phyloP scores from a whole-genome alignment of 2,797 vertebrate genomes.

The Smutsia gigantea region DNA sequence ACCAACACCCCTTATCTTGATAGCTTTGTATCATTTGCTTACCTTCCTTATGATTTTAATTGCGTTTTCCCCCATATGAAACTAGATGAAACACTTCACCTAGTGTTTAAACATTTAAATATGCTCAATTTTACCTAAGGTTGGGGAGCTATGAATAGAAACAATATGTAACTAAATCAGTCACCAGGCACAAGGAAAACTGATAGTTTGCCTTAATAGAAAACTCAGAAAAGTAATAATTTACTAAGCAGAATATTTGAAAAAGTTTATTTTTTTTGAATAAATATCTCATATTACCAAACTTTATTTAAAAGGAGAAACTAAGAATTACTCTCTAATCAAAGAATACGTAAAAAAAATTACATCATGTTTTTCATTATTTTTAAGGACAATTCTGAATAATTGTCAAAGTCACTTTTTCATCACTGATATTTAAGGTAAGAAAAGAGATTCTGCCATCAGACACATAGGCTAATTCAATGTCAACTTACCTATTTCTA shows the following conservation, averaged over 20 bases:
- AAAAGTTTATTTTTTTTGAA: neutral
- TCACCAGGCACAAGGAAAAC: slow-evolving; percentile 40
- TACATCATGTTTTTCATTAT: neutral
- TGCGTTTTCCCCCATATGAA: slow-evolving; percentile 8
- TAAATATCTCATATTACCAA: neutral
- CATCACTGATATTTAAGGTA: slow-evolving; percentile 19
- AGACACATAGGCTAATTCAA: neutral
- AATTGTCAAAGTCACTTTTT: slow-evolving; percentile 38
- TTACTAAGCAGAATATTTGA: neutral
- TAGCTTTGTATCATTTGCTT: slow-evolving; percentile 25
- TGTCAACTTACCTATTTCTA: neutral
- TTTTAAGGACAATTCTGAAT: slow-evolving; percentile 29
- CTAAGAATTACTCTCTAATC: slow-evolving; percentile 7
- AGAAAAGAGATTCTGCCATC: neutral
- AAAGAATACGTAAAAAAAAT: slow-evolving; percentile 26
- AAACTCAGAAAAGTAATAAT: slow-evolving; percentile 61
- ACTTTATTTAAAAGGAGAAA: slow-evolving; percentile 25
- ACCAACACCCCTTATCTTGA: neutral
- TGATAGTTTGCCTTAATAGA: neutral
- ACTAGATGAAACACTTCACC: slow-evolving; percentile 44
- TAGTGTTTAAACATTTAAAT: neutral
- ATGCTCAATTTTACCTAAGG: slow-evolving; percentile 15
- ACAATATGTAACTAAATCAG: slow-evolving; percentile 4
- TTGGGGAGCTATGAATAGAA: slow-evolving; percentile 47
- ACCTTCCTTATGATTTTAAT: neutral